These are phyloP conservation scores for Hydrolagus affinis DNA, from an alignment of 2,113 vertebrate species.

Conservation along the genomic window DNA sequence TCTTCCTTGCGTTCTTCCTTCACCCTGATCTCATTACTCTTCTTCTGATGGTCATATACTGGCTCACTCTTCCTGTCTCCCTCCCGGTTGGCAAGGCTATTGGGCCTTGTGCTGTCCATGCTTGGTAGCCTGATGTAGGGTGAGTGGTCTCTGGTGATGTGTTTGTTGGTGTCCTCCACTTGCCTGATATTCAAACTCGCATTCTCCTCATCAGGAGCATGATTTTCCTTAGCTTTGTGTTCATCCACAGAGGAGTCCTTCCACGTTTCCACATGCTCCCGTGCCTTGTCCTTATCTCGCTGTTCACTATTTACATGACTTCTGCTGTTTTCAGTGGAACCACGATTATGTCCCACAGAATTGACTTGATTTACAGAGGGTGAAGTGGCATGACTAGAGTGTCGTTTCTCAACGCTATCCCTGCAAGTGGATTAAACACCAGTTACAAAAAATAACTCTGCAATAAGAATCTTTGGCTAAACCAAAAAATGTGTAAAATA, in stretches of 20 bases:
- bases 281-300: constrained; percentile 82
- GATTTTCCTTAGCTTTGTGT: constrained; percentile 83
- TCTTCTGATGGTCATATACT: constrained; percentile 74
- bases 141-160: constrained; percentile 68
- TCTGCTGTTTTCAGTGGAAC: constrained; percentile 67
- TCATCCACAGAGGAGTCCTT: constrained; percentile 76
- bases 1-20: constrained; percentile 94
- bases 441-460: constrained; percentile 27
- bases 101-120: constrained; percentile 57
- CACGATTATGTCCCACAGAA: constrained; percentile 69
- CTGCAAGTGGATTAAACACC: constrained; percentile 48
- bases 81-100: constrained; percentile 70
- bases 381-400: constrained; percentile 79
- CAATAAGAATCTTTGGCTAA: too few species aligned
- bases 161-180: constrained; percentile 69
- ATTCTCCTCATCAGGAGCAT: constrained; percentile 71
- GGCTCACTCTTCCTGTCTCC: constrained; percentile 74
- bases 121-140: constrained; percentile 67
- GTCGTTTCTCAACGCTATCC: constrained; percentile 83
- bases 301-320: constrained; percentile 62
- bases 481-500: too few species aligned
- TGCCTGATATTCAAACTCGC: constrained; percentile 65
- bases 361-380: constrained; percentile 69
- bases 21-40: constrained; percentile 81
- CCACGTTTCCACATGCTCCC: constrained; percentile 74